These are phyloP conservation scores for Dipodomys spectabilis DNA, from an alignment of 2,113 vertebrate genomes.

Conservation along the genomic window DNA sequence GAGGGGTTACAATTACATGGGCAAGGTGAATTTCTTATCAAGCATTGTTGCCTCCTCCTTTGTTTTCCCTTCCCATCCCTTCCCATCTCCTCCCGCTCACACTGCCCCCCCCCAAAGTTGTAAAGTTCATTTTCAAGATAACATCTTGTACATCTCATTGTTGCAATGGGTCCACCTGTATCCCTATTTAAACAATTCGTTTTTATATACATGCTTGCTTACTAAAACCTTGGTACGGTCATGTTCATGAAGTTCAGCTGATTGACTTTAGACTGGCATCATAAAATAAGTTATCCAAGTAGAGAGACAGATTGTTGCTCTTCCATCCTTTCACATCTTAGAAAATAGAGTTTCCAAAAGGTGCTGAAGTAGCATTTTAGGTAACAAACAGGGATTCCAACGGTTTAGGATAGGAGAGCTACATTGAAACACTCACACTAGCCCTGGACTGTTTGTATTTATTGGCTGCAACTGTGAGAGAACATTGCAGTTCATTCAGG, in stretches of 20 bases:
- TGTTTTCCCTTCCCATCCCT: too few species aligned
- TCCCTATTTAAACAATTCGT: too few species aligned
- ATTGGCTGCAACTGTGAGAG: constrained; percentile 13
- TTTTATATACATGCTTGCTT: neutral
- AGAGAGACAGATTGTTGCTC: neutral
- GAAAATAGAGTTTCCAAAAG: neutral
- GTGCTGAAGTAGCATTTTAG: neutral
- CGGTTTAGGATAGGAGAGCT: constrained; percentile 1
- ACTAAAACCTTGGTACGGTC: neutral
- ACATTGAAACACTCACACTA: neutral
- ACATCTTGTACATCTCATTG: too few species aligned
- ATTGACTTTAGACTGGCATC: neutral
- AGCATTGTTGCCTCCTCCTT: too few species aligned
- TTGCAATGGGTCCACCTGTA: too few species aligned
- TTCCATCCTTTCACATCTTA: neutral
- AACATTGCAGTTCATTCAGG: constrained; percentile 52
- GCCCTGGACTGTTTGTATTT: constrained; percentile 6
- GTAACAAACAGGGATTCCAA: neutral
- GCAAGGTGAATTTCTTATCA: too few species aligned
- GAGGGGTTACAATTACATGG: too few species aligned
- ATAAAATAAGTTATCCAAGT: neutral
- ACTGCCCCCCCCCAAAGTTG: too few species aligned
- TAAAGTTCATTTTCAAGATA: too few species aligned
- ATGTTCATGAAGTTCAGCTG: neutral
- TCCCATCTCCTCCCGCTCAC: too few species aligned